Evolutionary conservation across 2,113 vertebrate species (phyloP).

Genomic region (Tragulus kanchil): DNA sequence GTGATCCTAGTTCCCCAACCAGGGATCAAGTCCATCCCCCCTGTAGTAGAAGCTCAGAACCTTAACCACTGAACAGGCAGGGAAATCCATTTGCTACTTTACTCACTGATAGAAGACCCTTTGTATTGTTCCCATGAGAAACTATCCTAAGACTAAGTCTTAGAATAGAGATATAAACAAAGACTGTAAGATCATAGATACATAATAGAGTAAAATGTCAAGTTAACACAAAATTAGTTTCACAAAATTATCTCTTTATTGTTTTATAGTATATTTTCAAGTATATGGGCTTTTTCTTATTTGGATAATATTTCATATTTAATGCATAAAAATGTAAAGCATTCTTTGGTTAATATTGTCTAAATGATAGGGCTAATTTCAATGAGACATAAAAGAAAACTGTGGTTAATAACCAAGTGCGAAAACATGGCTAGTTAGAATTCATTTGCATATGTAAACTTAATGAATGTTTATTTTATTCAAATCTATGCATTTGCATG

Average conservation of each 20-base stretch:
- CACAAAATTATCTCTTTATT: slow-evolving; percentile 40
- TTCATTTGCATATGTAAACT: slow-evolving; percentile 69
- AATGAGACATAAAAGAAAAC: slow-evolving; percentile 58
- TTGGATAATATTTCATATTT: slow-evolving; percentile 47
- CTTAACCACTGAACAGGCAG: neutral
- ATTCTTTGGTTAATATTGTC: slow-evolving; percentile 64
- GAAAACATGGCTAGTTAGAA: slow-evolving; percentile 79
- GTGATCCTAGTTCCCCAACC: neutral
- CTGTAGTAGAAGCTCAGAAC: neutral
- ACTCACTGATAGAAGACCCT: neutral
- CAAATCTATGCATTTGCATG: slow-evolving; percentile 45
- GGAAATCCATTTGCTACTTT: neutral
- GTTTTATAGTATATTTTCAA: slow-evolving; percentile 59
- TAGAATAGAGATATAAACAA: neutral
- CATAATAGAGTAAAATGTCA: neutral
- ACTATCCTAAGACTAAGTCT: neutral
- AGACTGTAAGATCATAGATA: neutral
- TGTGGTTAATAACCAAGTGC: slow-evolving; percentile 70
- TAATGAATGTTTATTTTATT: slow-evolving; percentile 76
- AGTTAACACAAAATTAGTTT: slow-evolving; percentile 46
- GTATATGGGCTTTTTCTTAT: neutral
- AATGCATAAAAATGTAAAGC: slow-evolving; percentile 46
- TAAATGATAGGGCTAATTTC: slow-evolving; percentile 63
- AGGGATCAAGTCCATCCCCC: neutral
- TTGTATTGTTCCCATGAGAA: neutral